Percentiles rank a stretch among this genome's conserved stretches.
Conservation (phyloP, 2,888 invertebrate genomes). For the Pardosa pseudoannulata region DNA sequence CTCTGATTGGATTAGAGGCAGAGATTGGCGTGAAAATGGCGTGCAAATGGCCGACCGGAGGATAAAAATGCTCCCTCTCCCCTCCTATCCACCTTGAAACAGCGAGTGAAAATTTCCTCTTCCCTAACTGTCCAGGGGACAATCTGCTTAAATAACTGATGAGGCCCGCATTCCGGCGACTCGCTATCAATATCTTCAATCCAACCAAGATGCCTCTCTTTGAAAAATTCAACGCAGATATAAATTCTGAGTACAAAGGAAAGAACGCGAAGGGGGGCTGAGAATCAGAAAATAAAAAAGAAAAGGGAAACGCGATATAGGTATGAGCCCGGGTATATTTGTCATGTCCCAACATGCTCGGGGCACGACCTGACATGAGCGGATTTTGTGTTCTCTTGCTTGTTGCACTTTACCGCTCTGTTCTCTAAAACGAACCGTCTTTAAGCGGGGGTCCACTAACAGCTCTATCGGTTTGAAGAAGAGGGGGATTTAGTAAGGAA, state of each 20-base stretch:
- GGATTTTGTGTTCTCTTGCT: constrained; percentile 15
- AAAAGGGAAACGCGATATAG: constrained; percentile 31
- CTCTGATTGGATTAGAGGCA: constrained; percentile 69
- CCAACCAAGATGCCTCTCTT: constrained; percentile 50
- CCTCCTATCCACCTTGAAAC: neutral
- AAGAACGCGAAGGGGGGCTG: constrained; percentile 19
- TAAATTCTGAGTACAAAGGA: constrained; percentile 58
- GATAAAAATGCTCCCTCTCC: constrained; percentile 53
- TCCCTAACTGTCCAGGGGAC: constrained; percentile 64
- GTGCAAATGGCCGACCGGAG: constrained; percentile 71
- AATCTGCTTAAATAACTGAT: constrained; percentile 71
- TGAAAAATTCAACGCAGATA: constrained; percentile 69
- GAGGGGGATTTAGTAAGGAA: constrained; percentile 4
- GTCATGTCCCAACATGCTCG: constrained; percentile 60
- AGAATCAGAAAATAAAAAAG: constrained; percentile 35
- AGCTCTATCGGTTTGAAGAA: constrained; percentile 34
- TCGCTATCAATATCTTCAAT: constrained; percentile 72
- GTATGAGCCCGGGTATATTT: constrained; percentile 56
- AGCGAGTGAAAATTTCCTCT: constrained; percentile 22
- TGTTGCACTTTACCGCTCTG: constrained; percentile 27
- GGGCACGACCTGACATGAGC: constrained; percentile 60
- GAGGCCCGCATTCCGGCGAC: constrained; percentile 43
- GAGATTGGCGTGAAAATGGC: constrained; percentile 72
- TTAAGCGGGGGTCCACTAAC: constrained; percentile 58
- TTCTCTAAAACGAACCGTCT: constrained; percentile 51